phyloP scores from a whole-genome alignment of 2,888 invertebrate species.

The Aphodius granarius region DNA sequence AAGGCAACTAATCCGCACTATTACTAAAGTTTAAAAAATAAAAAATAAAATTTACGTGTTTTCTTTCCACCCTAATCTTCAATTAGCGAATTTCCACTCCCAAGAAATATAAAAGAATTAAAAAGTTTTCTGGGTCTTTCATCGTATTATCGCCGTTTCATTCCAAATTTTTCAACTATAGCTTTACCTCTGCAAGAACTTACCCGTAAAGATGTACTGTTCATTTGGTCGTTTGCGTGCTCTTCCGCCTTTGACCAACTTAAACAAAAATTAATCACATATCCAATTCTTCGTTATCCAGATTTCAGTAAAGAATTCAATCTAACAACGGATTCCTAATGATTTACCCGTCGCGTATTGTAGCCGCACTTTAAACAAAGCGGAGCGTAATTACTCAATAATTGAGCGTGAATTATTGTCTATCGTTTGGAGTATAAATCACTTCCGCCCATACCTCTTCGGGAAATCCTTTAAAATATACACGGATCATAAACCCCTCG shows the following conservation, averaged over 20 bases:
- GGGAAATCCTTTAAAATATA: conserved; percentile 21
- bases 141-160: conserved; percentile 21
- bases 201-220: conserved; percentile 4
- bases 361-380: conserved; percentile 7
- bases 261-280: conserved; percentile 27
- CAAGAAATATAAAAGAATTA: conserved; percentile 25
- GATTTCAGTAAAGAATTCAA: conserved; percentile 29
- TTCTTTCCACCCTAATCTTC: too few species aligned
- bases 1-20: too few species aligned
- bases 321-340: conserved; percentile 27
- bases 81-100: conserved; percentile 21
- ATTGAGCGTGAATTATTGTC: conserved; percentile 20
- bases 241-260: conserved; percentile 13
- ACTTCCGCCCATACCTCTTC: conserved; percentile 22
- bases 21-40: too few species aligned
- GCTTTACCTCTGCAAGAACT: conserved; percentile 19
- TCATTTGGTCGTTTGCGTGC: not conserved
- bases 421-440: conserved; percentile 7
- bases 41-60: too few species aligned
- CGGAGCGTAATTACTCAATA: conserved; percentile 18
- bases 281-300: conserved; percentile 27
- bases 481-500: conserved; percentile 27
- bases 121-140: conserved; percentile 23
- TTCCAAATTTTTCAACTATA: conserved; percentile 21
- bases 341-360: conserved; percentile 29